Base-by-base conservation (phyloP, 2,797 vertebrate species). In the Selene dorsalis region DNA sequence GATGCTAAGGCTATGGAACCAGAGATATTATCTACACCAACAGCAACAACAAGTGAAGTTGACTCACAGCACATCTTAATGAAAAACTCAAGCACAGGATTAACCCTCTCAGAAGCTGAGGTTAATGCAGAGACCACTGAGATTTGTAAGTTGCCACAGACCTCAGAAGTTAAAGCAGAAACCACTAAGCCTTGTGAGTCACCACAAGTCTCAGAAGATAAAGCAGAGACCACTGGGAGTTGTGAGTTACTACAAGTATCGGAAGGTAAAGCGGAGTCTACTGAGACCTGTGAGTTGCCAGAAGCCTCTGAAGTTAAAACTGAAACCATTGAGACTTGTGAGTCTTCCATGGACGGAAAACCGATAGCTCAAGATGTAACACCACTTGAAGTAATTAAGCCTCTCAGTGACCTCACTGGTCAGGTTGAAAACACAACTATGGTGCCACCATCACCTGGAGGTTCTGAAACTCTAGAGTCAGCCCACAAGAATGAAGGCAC, bases 21-120 rank as follows among this genome's bases (percentile, higher is more conserved):
- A 76, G 86, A 89, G 9, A 67, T 57, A 3, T 5, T 68, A 38
- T 7, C 26, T 62, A 64, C 38, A 69, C 17, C 24, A 4, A 72
- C 41, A 45, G 6, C 72, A 70, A n/a, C 22, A 56, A 58, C 16
- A 73, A 59, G 80, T 61, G 43, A 87, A 32, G 64, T 79, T 80
- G 52, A 69, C 13, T 66, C 52, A 12, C 47, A 82, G 43, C 18
- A 45, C 0, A 61, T n/a, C 13, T 4, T 56, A 0, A 73, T 9
- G 8, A 71, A 63, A 47, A 76, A 39, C 11, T 75, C 75, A 56
- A 62, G 45, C 6, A 62, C 13, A 68, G 73, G 83, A 26, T 20
- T 22, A 60, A 22, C 39, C 0, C 3, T 64, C 3, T 79, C 63
- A 45, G 69, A 77, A 60, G n/a, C 22, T 76, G 77, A 82, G 74